Base-by-base conservation (phyloP, 2,113 vertebrate genomes). In the Silurus asotus region DNA sequence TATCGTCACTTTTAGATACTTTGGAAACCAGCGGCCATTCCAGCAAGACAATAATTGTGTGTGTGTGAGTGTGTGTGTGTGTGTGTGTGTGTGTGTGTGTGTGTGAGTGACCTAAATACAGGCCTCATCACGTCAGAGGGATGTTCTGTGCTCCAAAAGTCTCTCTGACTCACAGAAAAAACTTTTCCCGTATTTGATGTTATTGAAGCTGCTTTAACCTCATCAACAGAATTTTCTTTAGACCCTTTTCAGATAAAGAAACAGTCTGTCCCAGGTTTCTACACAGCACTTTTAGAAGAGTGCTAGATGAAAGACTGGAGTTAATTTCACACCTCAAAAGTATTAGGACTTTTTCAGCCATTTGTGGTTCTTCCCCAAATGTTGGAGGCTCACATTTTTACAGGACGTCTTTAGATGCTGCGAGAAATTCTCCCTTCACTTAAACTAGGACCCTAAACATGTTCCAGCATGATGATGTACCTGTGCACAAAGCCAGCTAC, bases 31-130 rank as follows among this genome's bases (percentile, higher is more conserved):
- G 56, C 56, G 10, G 77, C 55, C 56, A 61, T 61, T 69, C 28
- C 65, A 69, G 65, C 28, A 69, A 69, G 25, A 4, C 20, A 37
- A 37, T n/a, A n/a, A n/a, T 37, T 37, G 37, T 37, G 37, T 37
- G 37, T 37, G 37, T 37, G 55, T 56, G 55, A 6, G 55, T 56
- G 55, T 56, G 55, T 56, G 55, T 56, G 55, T 56, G 55, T 56
- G 8, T 56, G 55, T 56, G 55, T 56, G 55, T 56, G 55, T 56
- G 55, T 56, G 55, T 56, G 55, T 56, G 55, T 56, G 55, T 56
- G 72, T 51, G 48, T 75, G 80, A 19, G 48, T n/a, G 59, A 81
- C 79, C 79, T 51, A 81, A 64, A 81, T 81, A 48, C 51, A 81
- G 61, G 48, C 20, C 14, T 82, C 61, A 82, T 25, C 48, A 53